Evolutionary conservation across 2,888 invertebrate genomes (phyloP), one percentile per base, ranked within the genome.

Genomic region (Adelognathus sp.): DNA sequence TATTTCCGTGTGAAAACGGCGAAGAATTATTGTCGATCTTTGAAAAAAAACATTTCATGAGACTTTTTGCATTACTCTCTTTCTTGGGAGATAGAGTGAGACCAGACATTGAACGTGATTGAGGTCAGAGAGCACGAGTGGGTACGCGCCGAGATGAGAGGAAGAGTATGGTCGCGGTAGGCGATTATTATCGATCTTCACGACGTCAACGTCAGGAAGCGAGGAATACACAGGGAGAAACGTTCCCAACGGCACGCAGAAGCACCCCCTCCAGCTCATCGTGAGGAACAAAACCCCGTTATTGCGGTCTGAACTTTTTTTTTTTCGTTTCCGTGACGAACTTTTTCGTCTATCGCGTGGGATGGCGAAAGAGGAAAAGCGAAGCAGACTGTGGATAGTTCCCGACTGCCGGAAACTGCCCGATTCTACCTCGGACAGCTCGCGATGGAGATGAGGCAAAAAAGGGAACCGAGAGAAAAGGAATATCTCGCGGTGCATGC

Each of bases 261-360:
- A n/a, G n/a, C n/a, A n/a, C 21, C 5, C 9, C 7, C 21, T 50
- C 3, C 31, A 21, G 14, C 33, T 44, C 16, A 21, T 44, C 64
- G 58, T 46, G 29, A 16, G 46, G 31, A 73, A 41, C 11, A 27
- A 50, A 56, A 29, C 52, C 11, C 31, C 56, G 46, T 70, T 76
- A 76, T 79, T 70, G 78, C 75, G 14, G 41, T 58, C 29, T 74
- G 54, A 79, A 79, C 75, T 79, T 76, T 79, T 75, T 75, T 79
- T 76, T 79, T 75, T 75, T 70, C 75, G 60, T 70, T 58, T 60
- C 31, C 16, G 14, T 9, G 58, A 3, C 46, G 75, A 69, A 56
- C 63, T 76, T 76, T 63, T 52, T 39, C 46, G 46, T 56, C 18
- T n/a, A 18, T 52, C 18, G n/a, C 16, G 54, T n/a, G 60, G 14